Conservation (phyloP, 2,888 invertebrate species). For the Himalopsyche kuldschensis region DNA sequence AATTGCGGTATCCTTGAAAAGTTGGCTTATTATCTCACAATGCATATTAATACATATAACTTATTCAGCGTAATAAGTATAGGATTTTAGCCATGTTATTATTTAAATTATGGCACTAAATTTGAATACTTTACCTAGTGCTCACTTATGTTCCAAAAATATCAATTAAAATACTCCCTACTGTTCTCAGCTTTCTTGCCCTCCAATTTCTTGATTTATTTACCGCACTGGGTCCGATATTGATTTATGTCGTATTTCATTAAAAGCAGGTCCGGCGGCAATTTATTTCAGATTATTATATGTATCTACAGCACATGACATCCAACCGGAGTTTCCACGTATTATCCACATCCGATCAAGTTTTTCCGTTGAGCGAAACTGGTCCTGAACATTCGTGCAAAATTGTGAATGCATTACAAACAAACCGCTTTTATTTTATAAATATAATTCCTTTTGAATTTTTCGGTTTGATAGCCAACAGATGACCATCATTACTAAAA, state of each 20-base stretch:
- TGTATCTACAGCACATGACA: too few relatives aligned
- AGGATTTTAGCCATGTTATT: not conserved
- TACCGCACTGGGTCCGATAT: not conserved
- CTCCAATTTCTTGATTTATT: not conserved
- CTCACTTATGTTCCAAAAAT: not conserved
- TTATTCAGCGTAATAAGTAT: not conserved
- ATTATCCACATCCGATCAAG: too few relatives aligned
- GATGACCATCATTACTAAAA: too few relatives aligned
- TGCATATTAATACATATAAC: not conserved
- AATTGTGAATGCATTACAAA: too few relatives aligned
- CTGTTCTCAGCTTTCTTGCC: slow-evolving; percentile 21
- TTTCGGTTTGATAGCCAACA: too few relatives aligned
- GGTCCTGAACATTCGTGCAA: too few relatives aligned
- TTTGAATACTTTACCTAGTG: not conserved
- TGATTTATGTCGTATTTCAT: not conserved
- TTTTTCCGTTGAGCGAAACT: too few relatives aligned
- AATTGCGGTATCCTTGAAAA: not conserved
- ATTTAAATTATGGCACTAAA: not conserved
- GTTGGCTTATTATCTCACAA: not conserved
- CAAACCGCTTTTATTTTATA: too few relatives aligned
- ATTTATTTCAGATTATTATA: too few relatives aligned
- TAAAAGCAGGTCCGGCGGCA: not conserved
- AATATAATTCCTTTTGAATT: too few relatives aligned
- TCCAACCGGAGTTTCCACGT: too few relatives aligned
- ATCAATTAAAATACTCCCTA: slow-evolving; percentile 36